These are phyloP conservation scores for Puffinus mauretanicus DNA, from an alignment of 2,113 vertebrate genomes.

Conservation along the genomic window DNA sequence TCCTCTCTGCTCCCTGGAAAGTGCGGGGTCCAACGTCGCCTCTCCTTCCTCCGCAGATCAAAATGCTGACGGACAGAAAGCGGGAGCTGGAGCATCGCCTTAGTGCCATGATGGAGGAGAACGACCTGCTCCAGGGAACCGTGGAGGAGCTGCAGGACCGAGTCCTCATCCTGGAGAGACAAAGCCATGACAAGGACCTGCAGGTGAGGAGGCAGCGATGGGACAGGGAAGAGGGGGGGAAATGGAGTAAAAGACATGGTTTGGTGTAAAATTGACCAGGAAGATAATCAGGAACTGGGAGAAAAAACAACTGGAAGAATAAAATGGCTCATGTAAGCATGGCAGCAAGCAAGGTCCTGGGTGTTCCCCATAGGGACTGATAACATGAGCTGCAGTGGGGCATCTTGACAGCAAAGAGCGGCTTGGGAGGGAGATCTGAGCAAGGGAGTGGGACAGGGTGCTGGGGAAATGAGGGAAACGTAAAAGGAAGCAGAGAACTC, in stretches of 20 bases:
- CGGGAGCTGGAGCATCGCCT: conserved; percentile 89
- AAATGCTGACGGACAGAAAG: conserved; percentile 94
- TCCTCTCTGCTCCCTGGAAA: background rate
- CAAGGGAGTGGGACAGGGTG: background rate
- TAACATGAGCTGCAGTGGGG: background rate
- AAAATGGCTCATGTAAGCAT: background rate
- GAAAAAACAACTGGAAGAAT: background rate
- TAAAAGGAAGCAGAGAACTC: background rate
- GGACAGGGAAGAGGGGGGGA: background rate
- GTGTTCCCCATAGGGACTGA: background rate
- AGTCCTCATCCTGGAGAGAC: conserved; percentile 86
- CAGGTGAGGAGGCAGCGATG: conserved; percentile 77
- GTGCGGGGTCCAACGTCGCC: background rate
- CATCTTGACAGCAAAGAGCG: background rate
- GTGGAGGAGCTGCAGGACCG: conserved; percentile 90
- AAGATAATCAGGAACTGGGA: background rate
- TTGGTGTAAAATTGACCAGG: background rate
- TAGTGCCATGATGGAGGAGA: conserved; percentile 87
- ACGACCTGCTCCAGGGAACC: conserved; percentile 87
- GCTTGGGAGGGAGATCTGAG: background rate
- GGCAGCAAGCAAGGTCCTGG: background rate
- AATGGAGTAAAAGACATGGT: background rate
- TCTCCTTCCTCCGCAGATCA: conserved; percentile 80
- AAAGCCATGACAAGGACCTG: conserved; percentile 89
- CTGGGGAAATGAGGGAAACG: background rate